A percentile compares a stretch with the other conserved stretches of the same genome.
Evolutionary conservation across 2,888 invertebrate species (phyloP).

Genomic region (Drosophila engyochracea): DNA sequence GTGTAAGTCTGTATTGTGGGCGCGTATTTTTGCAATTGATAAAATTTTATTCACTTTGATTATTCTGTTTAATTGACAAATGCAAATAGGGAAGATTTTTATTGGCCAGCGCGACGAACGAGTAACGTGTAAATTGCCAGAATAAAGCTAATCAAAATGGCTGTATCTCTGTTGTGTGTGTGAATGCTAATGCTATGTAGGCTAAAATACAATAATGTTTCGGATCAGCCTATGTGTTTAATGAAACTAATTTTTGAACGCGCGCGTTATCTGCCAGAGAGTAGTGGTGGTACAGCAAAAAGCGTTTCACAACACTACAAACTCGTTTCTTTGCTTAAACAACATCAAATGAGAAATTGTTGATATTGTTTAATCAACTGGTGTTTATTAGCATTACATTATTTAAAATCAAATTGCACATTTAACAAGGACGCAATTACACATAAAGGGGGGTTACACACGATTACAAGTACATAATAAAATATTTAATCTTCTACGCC

Average conservation of each 20-base stretch:
- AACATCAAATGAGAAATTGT: background rate
- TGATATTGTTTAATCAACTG: slow-evolving; percentile 15
- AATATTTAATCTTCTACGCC: slow-evolving; percentile 45
- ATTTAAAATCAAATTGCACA: slow-evolving; percentile 51
- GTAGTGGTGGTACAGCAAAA: background rate
- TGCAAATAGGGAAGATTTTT: background rate
- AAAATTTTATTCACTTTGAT: background rate
- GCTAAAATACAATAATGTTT: slow-evolving; percentile 15
- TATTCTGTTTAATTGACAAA: slow-evolving; percentile 1
- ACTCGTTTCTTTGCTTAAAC: background rate
- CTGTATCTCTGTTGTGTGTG: slow-evolving; percentile 19
- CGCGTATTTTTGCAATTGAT: slow-evolving; percentile 1
- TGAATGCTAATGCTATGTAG: background rate
- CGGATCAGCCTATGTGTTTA: background rate
- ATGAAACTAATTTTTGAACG: background rate
- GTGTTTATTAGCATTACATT: slow-evolving; percentile 31
- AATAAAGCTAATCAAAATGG: slow-evolving; percentile 50
- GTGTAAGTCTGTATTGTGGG: background rate
- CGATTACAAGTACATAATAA: slow-evolving; percentile 18
- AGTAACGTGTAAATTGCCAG: slow-evolving; percentile 17
- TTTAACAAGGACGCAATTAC: slow-evolving; percentile 27
- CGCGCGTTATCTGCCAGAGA: background rate
- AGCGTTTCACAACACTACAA: slow-evolving; percentile 32
- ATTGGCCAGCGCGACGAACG: slow-evolving; percentile 15
- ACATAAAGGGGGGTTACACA: slow-evolving; percentile 9